phyloP scores from a whole-genome alignment of 2,797 vertebrate genomes.

The Mormyrops boulengeri region DNA sequence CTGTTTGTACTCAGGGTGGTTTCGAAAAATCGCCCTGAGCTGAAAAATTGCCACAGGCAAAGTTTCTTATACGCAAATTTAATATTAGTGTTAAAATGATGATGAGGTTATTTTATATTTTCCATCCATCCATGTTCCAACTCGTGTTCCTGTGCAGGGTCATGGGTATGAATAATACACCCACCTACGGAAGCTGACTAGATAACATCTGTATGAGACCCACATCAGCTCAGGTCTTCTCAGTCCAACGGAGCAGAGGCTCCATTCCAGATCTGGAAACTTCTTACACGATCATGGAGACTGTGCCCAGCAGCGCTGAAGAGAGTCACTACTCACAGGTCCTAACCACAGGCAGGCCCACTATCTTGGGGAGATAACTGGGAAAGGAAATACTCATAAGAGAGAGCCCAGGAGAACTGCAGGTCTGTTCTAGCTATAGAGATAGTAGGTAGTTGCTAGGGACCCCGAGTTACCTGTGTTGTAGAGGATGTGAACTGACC shows the following conservation, averaged over 20 bases:
- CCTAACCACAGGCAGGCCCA: neutral
- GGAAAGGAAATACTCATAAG: neutral
- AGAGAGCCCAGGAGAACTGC: neutral
- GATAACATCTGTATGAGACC: neutral
- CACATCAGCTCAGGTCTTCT: neutral
- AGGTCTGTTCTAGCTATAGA: neutral
- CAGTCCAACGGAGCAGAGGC: neutral
- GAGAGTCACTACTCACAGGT: neutral
- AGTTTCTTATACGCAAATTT: neutral
- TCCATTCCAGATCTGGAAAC: neutral
- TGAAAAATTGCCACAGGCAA: neutral
- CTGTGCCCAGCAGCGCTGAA: neutral
- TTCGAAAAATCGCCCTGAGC: neutral
- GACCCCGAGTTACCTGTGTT: neutral
- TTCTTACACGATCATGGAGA: neutral
- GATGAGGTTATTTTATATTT: neutral
- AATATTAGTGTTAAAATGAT: neutral
- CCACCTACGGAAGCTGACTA: neutral
- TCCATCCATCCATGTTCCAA: neutral
- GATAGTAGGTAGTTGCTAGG: neutral
- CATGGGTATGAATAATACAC: neutral
- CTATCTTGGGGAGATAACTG: neutral
- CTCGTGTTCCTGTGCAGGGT: neutral
- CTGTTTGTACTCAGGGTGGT: neutral
- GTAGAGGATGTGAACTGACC: neutral